Evolutionary conservation across 2,888 invertebrate species (phyloP).

Genomic region (Agrochola lychnidis): DNA sequence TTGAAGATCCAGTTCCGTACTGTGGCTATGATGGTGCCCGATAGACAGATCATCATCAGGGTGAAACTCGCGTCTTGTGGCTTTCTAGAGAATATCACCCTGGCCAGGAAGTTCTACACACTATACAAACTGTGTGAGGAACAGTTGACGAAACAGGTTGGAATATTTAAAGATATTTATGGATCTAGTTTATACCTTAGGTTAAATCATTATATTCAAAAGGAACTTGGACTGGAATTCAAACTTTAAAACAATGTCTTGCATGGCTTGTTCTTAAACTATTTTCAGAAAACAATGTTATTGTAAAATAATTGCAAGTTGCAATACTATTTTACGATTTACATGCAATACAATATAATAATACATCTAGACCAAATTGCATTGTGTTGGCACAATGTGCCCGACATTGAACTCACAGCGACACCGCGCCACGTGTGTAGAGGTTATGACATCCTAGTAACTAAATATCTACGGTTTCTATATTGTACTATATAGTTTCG

Average conservation of each 20-base stretch:
- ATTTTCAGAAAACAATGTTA: not conserved
- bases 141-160: conserved; percentile 98
- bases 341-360: not conserved
- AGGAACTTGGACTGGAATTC: not conserved
- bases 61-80: conserved; percentile 99
- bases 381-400: not conserved
- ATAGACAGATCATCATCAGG: conserved; percentile 98
- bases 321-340: not conserved
- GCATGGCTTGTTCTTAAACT: too few relatives aligned
- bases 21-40: conserved; percentile 99
- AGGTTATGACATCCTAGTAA: conserved; percentile 34
- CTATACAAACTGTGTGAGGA: conserved; percentile 99
- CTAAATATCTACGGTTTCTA: conserved; percentile 1
- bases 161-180: not conserved
- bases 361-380: not conserved
- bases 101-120: conserved; percentile 98
- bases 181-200: not conserved
- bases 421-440: not conserved
- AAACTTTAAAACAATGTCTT: not conserved
- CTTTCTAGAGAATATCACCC: conserved; percentile 98
- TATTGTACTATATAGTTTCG: conserved; percentile 7
- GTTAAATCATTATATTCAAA: not conserved
- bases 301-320: not conserved
- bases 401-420: not conserved
- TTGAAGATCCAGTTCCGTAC: conserved; percentile 99